Evolutionary conservation across 2,113 vertebrate genomes (phyloP).

Genomic region (Corvus cornix): DNA sequence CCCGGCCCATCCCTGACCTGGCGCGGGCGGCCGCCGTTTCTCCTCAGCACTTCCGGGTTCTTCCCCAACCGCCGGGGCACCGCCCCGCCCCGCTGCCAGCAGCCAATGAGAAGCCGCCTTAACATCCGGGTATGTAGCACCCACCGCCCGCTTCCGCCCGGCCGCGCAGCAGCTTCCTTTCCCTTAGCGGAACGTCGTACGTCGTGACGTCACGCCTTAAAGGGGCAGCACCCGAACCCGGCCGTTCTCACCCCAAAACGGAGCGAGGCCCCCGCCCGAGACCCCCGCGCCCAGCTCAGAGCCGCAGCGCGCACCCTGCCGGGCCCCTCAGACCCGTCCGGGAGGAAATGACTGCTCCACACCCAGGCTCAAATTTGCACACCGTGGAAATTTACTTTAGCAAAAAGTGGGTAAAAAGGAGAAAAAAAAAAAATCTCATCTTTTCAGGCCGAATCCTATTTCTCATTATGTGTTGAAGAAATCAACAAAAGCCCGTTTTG

Average conservation of each 20-base stretch:
- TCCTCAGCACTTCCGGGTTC: constrained; percentile 19
- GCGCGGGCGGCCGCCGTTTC: neutral
- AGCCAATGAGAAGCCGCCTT: neutral
- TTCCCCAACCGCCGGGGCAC: fast-evolving
- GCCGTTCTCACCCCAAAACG: neutral
- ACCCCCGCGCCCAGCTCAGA: too few species aligned
- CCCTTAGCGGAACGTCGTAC: fast-evolving
- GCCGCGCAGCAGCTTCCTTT: fast-evolving
- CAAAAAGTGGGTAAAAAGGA: neutral
- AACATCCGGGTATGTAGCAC: fast-evolving
- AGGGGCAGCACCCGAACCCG: neutral
- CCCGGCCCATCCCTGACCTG: neutral
- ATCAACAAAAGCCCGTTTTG: neutral
- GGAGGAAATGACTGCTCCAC: fast-evolving
- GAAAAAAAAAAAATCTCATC: fast-evolving
- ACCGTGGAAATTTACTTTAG: neutral
- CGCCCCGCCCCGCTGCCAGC: fast-evolving
- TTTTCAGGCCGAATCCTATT: neutral
- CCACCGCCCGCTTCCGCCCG: fast-evolving
- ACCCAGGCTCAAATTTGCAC: fast-evolving
- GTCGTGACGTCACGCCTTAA: fast-evolving
- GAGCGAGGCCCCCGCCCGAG: fast-evolving
- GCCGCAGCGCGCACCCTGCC: neutral
- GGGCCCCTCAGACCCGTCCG: fast-evolving
- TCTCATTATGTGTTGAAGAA: fast-evolving